Evolutionary conservation across 2,797 vertebrate species (phyloP), one percentile per base, ranked within the genome.

Genomic region (Clarias fuscus): DNA sequence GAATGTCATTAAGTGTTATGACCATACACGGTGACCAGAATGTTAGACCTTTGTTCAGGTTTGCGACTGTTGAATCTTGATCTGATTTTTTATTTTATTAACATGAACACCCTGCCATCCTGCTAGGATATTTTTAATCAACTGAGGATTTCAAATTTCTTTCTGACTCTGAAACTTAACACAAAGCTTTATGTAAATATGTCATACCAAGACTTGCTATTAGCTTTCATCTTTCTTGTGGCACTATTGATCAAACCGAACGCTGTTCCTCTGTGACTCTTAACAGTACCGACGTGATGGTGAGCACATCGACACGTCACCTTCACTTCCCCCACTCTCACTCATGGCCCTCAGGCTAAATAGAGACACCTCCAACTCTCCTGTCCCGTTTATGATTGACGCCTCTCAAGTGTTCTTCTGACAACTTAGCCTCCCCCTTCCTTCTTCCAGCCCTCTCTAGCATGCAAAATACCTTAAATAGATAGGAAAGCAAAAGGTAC

Each of bases 231-330:
- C 83, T 82, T 80, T 82, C 85, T 70, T 33, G 79, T 78, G 75
- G 77, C 85, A 76, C 30, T 81, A 72, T 33, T 84, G 89, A 90
- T 86, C 85, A 88, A 89, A 90, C 78, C 81, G 84, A 84, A 87
- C 88, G 48, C 80, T 40, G 79, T 77, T 85, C 84, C 83, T 89
- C 62, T 86, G 87, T 82, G 91, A 92, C 91, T 90, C 85, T 86
- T 89, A 88, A 89, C 86, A 91, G 92, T 88, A 91, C 77, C 77
- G 40, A 92, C 89, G 90, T 64, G 85, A 86, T 86, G 88, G 78
- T 83, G 91, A 90, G 89, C 88, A 85, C 87, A 89, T 89, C 89
- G 91, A 90, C 86, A 88, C 87, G 88, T 93, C 92, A 90, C 85
- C 90, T 89, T 83, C 82, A 82, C 87, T 86, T 86, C 86, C 87